Evolutionary conservation across 1,140 invertebrate species (phyloP), one percentile per base, ranked within the genome.

Genomic region (Sitobion miscanthi): DNA sequence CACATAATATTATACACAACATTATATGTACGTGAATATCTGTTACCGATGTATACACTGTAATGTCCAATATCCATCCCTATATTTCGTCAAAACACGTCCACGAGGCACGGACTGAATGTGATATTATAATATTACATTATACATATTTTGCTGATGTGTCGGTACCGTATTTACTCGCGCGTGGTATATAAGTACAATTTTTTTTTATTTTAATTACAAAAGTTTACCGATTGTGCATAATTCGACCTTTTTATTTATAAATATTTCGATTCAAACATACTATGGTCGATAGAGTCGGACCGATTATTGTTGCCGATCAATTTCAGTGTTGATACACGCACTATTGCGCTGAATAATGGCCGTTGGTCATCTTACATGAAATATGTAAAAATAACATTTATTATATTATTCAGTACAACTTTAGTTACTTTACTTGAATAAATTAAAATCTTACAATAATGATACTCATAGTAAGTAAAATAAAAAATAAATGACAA

Each of bases 91-190:
- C 62, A 20, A n/a, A 77, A n/a, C n/a, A 77, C 14, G 14, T 77
- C 30, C 6, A 35, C 30, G 14, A 17, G 30, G 30, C 30, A 69
- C 11, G 3, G 11, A 14, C 4, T n/a, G 14, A 77, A 77, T 77
- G 62, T 17, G 62, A 77, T 77, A n/a, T 77, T 77, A n/a, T 77
- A 77, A 77, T 77, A n/a, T n/a, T 77, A n/a, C 62, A 77, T n/a
- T 77, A 77, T n/a, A 54, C 20, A 54, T 54, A 54, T 54, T 54
- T 17, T 77, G 62, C 62, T 11, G 14, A 4, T 17, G n/a, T 20
- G 30, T 0, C 11, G 30, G 62, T 69, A 69, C 14, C n/a, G 30
- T 77, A 77, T 77, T 77, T n/a, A 77, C n/a, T 77, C 62, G 14
- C 14, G 14, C 11, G 5, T 77, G n/a, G 1, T 77, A 47, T 54